Evolutionary conservation across 2,888 invertebrate species (phyloP), one percentile per base, ranked within the genome.

Genomic region (Laothoe populi): DNA sequence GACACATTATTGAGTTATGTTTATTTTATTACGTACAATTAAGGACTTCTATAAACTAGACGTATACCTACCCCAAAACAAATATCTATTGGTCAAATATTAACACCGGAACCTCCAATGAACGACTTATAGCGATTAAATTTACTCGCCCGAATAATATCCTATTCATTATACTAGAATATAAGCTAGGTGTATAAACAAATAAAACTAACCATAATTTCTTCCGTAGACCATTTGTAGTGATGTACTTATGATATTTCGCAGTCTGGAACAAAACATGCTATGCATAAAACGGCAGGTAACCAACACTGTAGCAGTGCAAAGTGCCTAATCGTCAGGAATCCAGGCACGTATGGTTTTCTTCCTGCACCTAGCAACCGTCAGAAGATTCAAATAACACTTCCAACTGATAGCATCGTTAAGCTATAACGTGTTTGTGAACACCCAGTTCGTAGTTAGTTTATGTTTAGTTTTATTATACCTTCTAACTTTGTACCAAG

Each of bases 401-500:
- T 83, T 77, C 70, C 72, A 77, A 72, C 74, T 76, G 77, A 84
- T 82, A 75, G 79, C 79, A 70, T 79, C 82, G 77, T 84, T 82
- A 81, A 78, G 78, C 75, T 79, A 75, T 73, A 78, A 77, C 74
- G 73, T 71, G 78, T 79, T 74, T 77, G 70, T 75, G 78, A 84
- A 81, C 82, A 82, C 78, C 75, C 76, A 73, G 76, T 83, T 80
- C 74, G 77, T 80, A 77, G 75, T 74, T 75, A 78, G 77, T 84
- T 84, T 78, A 82, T 77, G 83, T 79, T 81, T 78, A 80, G 78
- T 80, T 84, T 83, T 79, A 84, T 77, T 77, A 77, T 70, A 62
- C 68, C 71, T 59, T 65, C 70, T 71, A 74, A 73, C 71, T 69
- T 73, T 63, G 76, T 77, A 77, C 70, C 67, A 62, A 69, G 62